Percentiles rank a stretch among this genome's conserved stretches.
These are phyloP conservation scores for Crotophaga sulcirostris DNA, from an alignment of 2,113 vertebrate genomes.

Conservation along the genomic window DNA sequence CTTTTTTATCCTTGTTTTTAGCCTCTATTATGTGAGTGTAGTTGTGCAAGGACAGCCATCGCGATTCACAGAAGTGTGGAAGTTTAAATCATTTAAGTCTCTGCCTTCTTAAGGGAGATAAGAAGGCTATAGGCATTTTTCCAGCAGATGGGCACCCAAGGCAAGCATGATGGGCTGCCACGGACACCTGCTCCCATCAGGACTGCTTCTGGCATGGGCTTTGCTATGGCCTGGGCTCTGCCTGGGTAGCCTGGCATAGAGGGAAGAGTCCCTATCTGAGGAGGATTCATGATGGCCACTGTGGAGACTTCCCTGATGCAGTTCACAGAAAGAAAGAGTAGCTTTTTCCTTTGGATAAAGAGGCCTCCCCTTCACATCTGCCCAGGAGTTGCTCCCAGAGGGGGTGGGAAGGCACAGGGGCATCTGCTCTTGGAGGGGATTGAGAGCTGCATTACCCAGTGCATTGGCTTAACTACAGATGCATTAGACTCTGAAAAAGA, in stretches of 20 bases:
- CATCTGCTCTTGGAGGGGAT: background rate
- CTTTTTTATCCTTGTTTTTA: background rate
- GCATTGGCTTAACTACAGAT: background rate
- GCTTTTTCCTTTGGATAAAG: background rate
- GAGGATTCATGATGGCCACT: fast-evolving
- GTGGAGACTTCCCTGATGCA: background rate
- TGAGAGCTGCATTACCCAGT: background rate
- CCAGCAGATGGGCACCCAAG: fast-evolving
- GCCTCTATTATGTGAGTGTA: background rate
- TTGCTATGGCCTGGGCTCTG: background rate
- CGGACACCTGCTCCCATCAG: fast-evolving
- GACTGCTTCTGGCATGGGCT: fast-evolving
- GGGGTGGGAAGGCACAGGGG: fast-evolving
- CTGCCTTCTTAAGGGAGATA: background rate
- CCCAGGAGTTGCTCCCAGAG: background rate
- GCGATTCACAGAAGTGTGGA: background rate
- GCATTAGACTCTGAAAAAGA: background rate
- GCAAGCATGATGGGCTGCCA: background rate
- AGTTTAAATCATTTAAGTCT: background rate
- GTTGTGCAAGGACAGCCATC: background rate
- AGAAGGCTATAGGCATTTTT: background rate
- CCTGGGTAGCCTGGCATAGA: fast-evolving
- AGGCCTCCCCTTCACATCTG: background rate
- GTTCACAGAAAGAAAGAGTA: background rate
- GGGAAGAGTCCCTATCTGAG: background rate